phyloP scores from a whole-genome alignment of 2,113 vertebrate genomes.

The Melierax canorus region DNA sequence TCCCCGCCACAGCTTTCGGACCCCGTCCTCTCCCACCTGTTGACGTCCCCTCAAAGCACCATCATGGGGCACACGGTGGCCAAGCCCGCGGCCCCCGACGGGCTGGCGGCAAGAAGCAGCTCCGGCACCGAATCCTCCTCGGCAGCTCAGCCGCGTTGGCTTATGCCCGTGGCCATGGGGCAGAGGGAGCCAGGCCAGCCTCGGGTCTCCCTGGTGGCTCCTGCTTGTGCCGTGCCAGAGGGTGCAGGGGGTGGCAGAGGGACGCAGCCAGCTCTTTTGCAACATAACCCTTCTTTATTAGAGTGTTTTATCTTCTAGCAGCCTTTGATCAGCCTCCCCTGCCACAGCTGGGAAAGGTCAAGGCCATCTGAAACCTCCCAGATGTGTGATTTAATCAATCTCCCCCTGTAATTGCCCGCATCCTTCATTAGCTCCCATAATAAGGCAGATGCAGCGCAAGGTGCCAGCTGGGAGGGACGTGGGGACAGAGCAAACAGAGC shows the following conservation, averaged over 20 bases:
- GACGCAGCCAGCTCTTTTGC: not conserved
- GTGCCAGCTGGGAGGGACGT: not conserved
- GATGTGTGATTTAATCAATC: not conserved
- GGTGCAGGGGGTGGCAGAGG: not conserved
- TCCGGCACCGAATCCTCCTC: rapidly evolving
- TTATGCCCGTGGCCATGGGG: rapidly evolving
- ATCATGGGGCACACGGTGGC: rapidly evolving
- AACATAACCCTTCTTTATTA: rapidly evolving
- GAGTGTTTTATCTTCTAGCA: not conserved
- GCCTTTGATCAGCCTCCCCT: not conserved
- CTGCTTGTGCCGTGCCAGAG: not conserved
- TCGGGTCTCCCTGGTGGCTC: rapidly evolving
- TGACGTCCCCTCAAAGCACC: not conserved
- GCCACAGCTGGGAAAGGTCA: not conserved
- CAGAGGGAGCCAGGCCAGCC: not conserved
- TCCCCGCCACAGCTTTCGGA: not conserved
- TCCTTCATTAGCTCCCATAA: not conserved
- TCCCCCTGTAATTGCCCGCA: not conserved
- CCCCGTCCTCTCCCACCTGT: rapidly evolving
- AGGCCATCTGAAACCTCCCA: not conserved
- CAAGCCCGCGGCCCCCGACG: rapidly evolving
- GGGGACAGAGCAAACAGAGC: not conserved
- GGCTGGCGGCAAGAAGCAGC: not conserved
- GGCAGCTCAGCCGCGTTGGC: rapidly evolving
- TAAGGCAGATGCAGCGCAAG: not conserved